A percentile compares a stretch with the other conserved stretches of the same genome.
These are phyloP conservation scores for Erebia ligea DNA, from an alignment of 2,888 invertebrate species.

Conservation along the genomic window DNA sequence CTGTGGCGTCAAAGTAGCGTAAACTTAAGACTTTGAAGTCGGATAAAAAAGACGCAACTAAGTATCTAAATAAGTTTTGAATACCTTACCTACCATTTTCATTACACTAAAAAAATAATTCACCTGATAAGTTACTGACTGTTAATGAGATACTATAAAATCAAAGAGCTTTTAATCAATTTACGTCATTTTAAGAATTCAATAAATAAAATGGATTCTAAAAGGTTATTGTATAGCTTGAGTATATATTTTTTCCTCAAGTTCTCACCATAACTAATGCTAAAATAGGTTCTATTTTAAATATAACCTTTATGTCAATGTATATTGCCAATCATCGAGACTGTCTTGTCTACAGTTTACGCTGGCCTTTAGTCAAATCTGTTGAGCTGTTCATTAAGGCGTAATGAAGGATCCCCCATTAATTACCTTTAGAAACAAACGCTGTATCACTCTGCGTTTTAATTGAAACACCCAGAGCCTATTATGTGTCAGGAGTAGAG, in stretches of 20 bases:
- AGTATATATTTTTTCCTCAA: not conserved
- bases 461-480: conserved; percentile 59
- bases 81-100: not conserved
- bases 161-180: not conserved
- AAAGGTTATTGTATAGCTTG: too few species aligned
- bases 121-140: too few species aligned
- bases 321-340: conserved; percentile 27
- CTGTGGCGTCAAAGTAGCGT: conserved; percentile 5
- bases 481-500: conserved; percentile 43
- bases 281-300: too few species aligned
- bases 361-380: conserved; percentile 44
- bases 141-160: too few species aligned
- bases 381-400: conserved; percentile 39
- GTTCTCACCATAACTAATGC: too few species aligned
- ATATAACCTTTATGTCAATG: not conserved
- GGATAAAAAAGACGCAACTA: not conserved
- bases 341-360: conserved; percentile 25
- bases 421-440: conserved; percentile 60
- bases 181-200: not conserved
- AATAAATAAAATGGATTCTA: not conserved
- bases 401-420: conserved; percentile 55
- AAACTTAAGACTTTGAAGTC: not conserved
- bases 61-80: not conserved
- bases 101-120: too few species aligned
- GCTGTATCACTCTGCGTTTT: conserved; percentile 59